Conservation (phyloP, 2,888 invertebrate genomes). For the Drosophila atroscutellata region DNA sequence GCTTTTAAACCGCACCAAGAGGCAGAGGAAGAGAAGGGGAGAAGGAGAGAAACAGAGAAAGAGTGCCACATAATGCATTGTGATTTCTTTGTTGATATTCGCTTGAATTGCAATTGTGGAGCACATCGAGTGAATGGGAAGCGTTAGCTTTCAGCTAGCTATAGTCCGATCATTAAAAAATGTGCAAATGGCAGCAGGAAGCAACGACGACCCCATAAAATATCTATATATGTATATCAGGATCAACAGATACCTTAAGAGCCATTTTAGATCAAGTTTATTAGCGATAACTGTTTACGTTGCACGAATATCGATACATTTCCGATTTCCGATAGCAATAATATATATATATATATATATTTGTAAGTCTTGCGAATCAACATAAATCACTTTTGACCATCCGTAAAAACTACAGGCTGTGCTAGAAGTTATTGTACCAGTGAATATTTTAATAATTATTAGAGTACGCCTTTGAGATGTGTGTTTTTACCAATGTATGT, state of each 20-base stretch:
- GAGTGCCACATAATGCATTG: not conserved
- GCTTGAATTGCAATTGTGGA: not conserved
- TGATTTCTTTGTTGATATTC: slow-evolving; percentile 8
- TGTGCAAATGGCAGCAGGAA: not conserved
- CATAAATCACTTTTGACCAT: not conserved
- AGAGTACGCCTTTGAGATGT: not conserved
- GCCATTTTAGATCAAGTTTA: not conserved
- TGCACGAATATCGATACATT: not conserved
- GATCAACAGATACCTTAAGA: not conserved
- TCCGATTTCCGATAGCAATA: not conserved
- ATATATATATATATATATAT: too few species aligned
- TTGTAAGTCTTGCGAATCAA: not conserved
- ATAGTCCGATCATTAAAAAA: not conserved
- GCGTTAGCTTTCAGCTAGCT: not conserved
- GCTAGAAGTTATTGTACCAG: not conserved
- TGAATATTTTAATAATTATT: not conserved
- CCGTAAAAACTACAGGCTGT: not conserved
- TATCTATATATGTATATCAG: not conserved
- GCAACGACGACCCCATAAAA: not conserved
- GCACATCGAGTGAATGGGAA: not conserved
- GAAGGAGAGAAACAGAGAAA: not conserved
- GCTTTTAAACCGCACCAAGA: slow-evolving; percentile 8
- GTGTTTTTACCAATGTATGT: not conserved
- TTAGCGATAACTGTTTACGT: too few species aligned
- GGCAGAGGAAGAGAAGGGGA: not conserved